A percentile compares a stretch with the other conserved stretches of the same genome.
Conservation (phyloP, 2,113 vertebrate genomes). For the Alligator sinensis region DNA sequence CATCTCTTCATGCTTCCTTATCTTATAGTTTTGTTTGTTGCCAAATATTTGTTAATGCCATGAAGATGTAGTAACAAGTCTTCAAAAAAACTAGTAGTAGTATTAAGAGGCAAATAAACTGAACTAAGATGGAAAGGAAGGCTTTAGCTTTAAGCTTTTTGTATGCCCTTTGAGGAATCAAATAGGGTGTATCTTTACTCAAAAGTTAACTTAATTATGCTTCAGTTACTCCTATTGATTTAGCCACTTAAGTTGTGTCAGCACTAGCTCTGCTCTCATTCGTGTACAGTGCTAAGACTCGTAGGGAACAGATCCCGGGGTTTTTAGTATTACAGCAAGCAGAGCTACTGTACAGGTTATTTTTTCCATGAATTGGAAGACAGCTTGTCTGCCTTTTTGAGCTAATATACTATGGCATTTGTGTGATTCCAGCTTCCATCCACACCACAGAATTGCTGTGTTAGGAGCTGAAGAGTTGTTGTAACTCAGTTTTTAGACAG, state of each 20-base stretch:
- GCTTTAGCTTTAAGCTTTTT: not conserved
- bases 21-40: not conserved
- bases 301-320: no score
- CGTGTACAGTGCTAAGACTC: no score
- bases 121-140: not conserved
- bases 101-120: not conserved
- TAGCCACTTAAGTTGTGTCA: no score
- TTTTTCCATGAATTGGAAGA: no score
- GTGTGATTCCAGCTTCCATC: no score
- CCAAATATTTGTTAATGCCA: not conserved
- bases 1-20: not conserved
- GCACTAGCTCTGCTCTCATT: no score
- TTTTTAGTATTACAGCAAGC: no score
- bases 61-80: not conserved
- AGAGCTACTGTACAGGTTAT: no score
- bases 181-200: not conserved
- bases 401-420: no score
- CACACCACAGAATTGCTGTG: not conserved
- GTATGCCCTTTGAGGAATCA: not conserved
- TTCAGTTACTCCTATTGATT: no score
- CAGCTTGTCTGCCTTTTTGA: no score
- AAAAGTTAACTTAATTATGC: not conserved
- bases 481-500: not conserved
- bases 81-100: not conserved
- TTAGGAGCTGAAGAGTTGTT: no score